Base-by-base conservation (phyloP, 2,797 vertebrate genomes). In the Cyprinodon diabolis region DNA sequence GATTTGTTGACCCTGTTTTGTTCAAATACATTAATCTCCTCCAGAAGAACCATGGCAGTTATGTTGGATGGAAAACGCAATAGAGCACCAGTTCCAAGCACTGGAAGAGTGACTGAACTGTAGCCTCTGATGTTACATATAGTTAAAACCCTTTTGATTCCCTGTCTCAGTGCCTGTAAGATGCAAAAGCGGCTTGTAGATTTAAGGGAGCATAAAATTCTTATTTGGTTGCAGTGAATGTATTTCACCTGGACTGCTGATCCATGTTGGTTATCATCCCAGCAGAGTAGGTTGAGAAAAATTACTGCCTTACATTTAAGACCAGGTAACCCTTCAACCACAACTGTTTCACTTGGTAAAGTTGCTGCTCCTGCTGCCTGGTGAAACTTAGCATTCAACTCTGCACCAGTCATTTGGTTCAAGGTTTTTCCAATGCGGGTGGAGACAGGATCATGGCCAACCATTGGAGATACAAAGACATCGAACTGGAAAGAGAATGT, bases 101-200 rank as follows among this genome's bases (percentile, higher is more conserved):
- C 68, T 0, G 94, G 92, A 57, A 94, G 47, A 8, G 89, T 89
- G 21, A 94, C 75, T 3, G 93, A 94, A 15, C 47, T 25, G n/a
- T 82, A 88, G 9, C 75, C 82, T 69, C 19, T 73, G 6, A 9
- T 54, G 0, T 74, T 68, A 75, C 92, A 94, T 51, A n/a, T 70
- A 11, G 56, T 6, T 43, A 94, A 80, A 12, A 80, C 35, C 0
- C 54, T 73, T 56, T 48, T 76, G 45, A 93, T 66, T 14, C 87
- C 75, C 4, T 68, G 43, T 49, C 82, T 85, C 60, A 94, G 72
- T 57, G 8, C 85, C 94, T 94, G 82, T 1, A 77, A 58, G 6
- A 75, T 57, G 25, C 0, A 85, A 58, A 1, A 14, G 30, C 43
- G 3, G 9, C 12, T 68, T 63, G 23, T 69, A 25, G 25, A 25